Percentiles rank a stretch among this genome's conserved stretches.
Evolutionary conservation across 2,888 invertebrate genomes (phyloP).

Genomic region (Drosophila paranaensis): DNA sequence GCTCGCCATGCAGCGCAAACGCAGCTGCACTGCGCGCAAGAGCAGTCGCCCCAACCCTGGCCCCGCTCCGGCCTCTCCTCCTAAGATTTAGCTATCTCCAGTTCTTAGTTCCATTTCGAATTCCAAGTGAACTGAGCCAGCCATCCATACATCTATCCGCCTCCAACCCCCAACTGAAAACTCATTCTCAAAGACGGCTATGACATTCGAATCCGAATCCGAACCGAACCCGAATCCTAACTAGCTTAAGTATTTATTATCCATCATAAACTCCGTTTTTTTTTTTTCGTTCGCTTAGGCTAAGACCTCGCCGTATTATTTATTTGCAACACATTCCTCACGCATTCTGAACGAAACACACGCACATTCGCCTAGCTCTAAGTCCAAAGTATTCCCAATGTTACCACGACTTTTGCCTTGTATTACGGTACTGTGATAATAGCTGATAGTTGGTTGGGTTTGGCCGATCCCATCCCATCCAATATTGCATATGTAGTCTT

Average conservation of each 20-base stretch:
- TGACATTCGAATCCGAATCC: conserved; percentile 37
- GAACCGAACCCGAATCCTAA: conserved; percentile 37
- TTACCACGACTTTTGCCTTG: conserved; percentile 57
- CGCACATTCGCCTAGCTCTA: conserved; percentile 50
- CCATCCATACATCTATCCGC: not conserved
- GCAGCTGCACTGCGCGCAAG: conserved; percentile 4
- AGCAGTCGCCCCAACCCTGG: no score
- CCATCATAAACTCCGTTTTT: conserved; percentile 9
- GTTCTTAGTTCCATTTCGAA: not conserved
- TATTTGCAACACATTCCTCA: conserved; percentile 50
- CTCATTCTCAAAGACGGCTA: conserved; percentile 48
- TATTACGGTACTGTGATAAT: conserved; percentile 74
- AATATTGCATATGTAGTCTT: conserved; percentile 25
- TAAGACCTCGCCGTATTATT: conserved; percentile 51
- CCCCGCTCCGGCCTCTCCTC: not conserved
- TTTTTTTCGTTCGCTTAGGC: conserved; percentile 19
- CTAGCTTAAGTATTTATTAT: conserved; percentile 46
- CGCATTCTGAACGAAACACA: conserved; percentile 8
- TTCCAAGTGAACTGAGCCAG: not conserved
- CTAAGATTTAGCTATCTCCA: not conserved
- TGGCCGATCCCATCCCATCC: conserved; percentile 40
- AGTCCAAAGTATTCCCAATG: conserved; percentile 27
- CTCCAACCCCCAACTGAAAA: conserved; percentile 32
- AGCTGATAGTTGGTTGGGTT: conserved; percentile 68
- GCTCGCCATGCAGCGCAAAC: conserved; percentile 48